These are phyloP conservation scores for Brachynemurus nebulosus DNA, from an alignment of 2,888 invertebrate genomes.

Conservation along the genomic window DNA sequence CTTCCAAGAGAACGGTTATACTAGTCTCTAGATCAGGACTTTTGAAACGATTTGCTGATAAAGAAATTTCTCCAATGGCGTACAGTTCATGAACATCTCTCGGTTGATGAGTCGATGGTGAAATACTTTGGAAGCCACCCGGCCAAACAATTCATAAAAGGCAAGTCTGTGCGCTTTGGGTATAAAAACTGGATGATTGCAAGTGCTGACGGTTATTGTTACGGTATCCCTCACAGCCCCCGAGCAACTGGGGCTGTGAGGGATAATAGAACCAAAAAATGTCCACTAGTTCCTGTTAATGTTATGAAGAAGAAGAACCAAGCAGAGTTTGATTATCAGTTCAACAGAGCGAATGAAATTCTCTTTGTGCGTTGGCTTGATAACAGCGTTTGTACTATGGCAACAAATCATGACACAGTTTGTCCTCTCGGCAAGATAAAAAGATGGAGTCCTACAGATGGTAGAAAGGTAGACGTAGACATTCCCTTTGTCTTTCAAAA, in stretches of 20 bases:
- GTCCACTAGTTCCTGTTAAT: not conserved
- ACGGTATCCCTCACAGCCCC: not conserved
- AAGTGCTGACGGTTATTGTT: no score
- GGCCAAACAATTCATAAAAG: constrained; percentile 20
- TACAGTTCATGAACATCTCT: constrained; percentile 18
- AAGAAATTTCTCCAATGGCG: constrained; percentile 17
- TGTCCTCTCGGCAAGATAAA: not conserved
- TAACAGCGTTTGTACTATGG: constrained; percentile 12
- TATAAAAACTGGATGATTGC: not conserved
- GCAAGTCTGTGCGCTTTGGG: constrained; percentile 22
- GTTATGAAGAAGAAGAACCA: constrained; percentile 8
- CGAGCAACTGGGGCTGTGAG: constrained; percentile 2
- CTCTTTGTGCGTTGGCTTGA: constrained; percentile 10
- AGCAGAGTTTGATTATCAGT: constrained; percentile 9
- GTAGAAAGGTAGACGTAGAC: not conserved
- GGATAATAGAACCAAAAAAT: not conserved
- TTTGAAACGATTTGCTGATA: constrained; percentile 15
- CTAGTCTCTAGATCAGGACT: constrained; percentile 23
- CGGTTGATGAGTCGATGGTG: constrained; percentile 21
- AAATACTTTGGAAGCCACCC: constrained; percentile 20
- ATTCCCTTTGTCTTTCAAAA: not conserved
- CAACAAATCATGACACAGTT: constrained; percentile 1
- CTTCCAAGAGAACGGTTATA: constrained; percentile 22
- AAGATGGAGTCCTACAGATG: not conserved
- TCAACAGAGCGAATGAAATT: constrained; percentile 9